These are phyloP conservation scores for Schizotus pectinicornis DNA, from an alignment of 2,888 invertebrate genomes.

Conservation along the genomic window DNA sequence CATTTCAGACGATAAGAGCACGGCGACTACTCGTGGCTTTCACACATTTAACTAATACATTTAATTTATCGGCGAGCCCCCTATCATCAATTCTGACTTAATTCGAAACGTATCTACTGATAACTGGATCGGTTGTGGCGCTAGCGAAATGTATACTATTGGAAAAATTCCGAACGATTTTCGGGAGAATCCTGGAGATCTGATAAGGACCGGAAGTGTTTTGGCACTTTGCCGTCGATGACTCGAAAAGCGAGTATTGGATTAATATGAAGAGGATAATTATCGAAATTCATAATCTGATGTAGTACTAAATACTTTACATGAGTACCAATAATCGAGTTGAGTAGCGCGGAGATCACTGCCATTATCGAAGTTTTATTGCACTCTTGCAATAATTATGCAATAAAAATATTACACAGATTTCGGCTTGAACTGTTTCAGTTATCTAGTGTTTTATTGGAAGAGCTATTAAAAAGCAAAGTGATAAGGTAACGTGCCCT, in stretches of 20 bases:
- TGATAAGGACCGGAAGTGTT: slow-evolving; percentile 4
- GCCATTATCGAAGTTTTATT: slow-evolving; percentile 15
- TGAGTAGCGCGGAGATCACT: slow-evolving; percentile 29
- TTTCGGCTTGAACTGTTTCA: no score
- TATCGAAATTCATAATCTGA: slow-evolving; percentile 36
- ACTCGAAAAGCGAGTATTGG: slow-evolving; percentile 23
- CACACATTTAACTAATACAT: not conserved
- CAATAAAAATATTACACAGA: no score
- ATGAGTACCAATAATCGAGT: slow-evolving; percentile 35
- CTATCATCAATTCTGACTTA: not conserved
- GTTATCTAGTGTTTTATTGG: no score
- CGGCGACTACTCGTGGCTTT: slow-evolving; percentile 21
- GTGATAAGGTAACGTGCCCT: no score
- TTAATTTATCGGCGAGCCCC: not conserved
- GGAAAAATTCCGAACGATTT: no score
- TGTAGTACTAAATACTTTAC: slow-evolving; percentile 33
- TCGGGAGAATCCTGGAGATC: no score
- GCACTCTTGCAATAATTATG: slow-evolving; percentile 7
- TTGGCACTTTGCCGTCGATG: not conserved
- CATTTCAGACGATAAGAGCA: slow-evolving; percentile 38
- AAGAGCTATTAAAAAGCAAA: no score
- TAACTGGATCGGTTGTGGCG: no score
- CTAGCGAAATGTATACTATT: no score
- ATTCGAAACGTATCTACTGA: no score
- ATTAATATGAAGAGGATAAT: slow-evolving; percentile 35